These are phyloP conservation scores for Pitangus sulphuratus DNA, from an alignment of 2,797 vertebrate species.

Conservation along the genomic window DNA sequence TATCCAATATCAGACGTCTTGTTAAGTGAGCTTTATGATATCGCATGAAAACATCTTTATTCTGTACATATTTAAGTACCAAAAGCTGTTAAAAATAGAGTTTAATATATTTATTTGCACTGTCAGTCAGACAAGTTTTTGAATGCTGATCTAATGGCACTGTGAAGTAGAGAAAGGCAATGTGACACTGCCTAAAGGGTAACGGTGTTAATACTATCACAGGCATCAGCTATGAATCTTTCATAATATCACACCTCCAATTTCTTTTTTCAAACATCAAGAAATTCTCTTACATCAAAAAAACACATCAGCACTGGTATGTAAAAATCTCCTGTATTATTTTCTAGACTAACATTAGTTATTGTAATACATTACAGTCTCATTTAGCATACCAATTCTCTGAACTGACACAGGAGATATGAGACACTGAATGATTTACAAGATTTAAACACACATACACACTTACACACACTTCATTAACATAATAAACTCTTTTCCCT, in stretches of 20 bases:
- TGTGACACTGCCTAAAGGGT: background rate
- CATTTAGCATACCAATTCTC: background rate
- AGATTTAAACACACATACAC: background rate
- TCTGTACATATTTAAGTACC: constrained; percentile 98
- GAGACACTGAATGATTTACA: background rate
- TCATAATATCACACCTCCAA: background rate
- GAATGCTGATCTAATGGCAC: background rate
- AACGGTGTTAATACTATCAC: background rate
- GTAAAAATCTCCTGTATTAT: background rate
- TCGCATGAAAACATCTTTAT: constrained; percentile 99
- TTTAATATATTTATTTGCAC: constrained; percentile 20
- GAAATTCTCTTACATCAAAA: background rate
- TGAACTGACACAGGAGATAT: background rate
- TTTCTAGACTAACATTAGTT: background rate
- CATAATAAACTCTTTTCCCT: background rate
- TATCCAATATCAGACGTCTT: constrained; percentile 95
- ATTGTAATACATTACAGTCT: background rate
- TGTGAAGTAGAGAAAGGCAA: background rate
- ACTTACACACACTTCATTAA: background rate
- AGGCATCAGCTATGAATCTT: background rate
- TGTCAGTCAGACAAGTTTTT: background rate
- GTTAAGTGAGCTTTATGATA: constrained; percentile 99
- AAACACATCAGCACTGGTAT: background rate
- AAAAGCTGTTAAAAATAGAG: constrained; percentile 83
- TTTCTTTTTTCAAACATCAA: background rate